Evolutionary conservation across 2,113 vertebrate genomes (phyloP).

Genomic region (Lathamus discolor): DNA sequence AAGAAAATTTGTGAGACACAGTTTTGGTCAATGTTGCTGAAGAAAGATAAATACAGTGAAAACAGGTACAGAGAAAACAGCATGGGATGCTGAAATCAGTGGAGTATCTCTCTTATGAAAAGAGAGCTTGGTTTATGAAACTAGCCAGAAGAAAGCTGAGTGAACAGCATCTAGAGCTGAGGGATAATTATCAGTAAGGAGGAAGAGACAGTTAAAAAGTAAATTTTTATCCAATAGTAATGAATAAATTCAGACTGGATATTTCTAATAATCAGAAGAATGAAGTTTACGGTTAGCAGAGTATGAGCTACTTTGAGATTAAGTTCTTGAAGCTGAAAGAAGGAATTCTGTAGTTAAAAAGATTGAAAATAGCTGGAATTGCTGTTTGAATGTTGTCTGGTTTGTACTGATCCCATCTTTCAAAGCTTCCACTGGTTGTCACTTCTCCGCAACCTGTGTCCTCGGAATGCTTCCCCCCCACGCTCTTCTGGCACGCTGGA

Average conservation of each 20-base stretch:
- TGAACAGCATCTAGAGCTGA: background rate
- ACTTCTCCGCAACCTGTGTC: background rate
- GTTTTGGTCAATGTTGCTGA: background rate
- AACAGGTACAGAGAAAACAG: background rate
- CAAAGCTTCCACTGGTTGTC: background rate
- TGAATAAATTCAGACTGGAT: background rate
- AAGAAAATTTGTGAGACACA: background rate
- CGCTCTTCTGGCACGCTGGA: background rate
- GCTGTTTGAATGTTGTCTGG: background rate
- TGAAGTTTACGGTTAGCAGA: background rate
- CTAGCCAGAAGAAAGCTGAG: background rate
- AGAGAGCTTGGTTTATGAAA: background rate
- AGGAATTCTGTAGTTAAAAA: background rate
- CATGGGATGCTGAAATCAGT: background rate
- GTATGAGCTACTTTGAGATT: background rate
- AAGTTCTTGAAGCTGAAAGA: background rate
- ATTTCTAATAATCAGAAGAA: background rate
- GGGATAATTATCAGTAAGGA: background rate
- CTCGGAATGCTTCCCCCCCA: rapidly evolving
- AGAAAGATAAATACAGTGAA: background rate
- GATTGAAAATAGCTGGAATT: background rate
- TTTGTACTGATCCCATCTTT: background rate
- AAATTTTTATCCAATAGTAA: background rate
- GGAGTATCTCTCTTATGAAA: background rate
- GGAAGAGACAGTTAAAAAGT: background rate